A percentile compares a stretch with the other conserved stretches of the same genome.
Evolutionary conservation across 1,140 invertebrate species (phyloP).

Genomic region (Cheumatopsyche charites): DNA sequence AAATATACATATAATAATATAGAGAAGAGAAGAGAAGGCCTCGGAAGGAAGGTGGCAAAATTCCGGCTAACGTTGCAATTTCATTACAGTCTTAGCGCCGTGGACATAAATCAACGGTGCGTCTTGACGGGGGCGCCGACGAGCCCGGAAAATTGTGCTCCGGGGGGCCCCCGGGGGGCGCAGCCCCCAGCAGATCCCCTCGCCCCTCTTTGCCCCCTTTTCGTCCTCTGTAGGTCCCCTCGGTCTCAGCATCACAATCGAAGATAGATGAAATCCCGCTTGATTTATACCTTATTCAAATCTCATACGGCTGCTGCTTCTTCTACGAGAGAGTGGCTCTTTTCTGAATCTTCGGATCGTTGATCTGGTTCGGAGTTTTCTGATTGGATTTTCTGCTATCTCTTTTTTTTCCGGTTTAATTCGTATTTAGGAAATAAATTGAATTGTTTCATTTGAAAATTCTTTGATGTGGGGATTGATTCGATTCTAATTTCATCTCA

Average conservation of each 20-base stretch:
- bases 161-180: constrained; percentile 27
- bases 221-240: constrained; percentile 9
- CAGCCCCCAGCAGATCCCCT: constrained; percentile 16
- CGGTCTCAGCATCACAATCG: constrained; percentile 43
- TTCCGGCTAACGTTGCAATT: constrained; percentile 57
- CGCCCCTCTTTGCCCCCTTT: too few relatives aligned
- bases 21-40: constrained; percentile 29
- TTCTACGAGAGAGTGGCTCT: background rate
- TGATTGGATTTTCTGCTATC: background rate
- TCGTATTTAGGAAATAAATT: too few relatives aligned
- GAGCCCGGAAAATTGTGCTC: constrained; percentile 34
- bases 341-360: background rate
- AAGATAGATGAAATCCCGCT: constrained; percentile 49
- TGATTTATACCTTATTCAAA: constrained; percentile 50
- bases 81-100: constrained; percentile 64
- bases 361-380: too few relatives aligned
- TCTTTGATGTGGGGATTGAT: too few relatives aligned
- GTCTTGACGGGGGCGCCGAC: constrained; percentile 42
- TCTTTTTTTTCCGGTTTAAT: too few relatives aligned
- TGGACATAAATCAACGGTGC: constrained; percentile 64
- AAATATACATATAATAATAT: too few relatives aligned
- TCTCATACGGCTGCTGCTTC: constrained; percentile 35
- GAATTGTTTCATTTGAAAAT: too few relatives aligned
- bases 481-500: too few relatives aligned
- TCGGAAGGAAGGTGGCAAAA: constrained; percentile 49